Conservation (phyloP, 2,888 invertebrate genomes). For the Cerceris rybyensis region DNA sequence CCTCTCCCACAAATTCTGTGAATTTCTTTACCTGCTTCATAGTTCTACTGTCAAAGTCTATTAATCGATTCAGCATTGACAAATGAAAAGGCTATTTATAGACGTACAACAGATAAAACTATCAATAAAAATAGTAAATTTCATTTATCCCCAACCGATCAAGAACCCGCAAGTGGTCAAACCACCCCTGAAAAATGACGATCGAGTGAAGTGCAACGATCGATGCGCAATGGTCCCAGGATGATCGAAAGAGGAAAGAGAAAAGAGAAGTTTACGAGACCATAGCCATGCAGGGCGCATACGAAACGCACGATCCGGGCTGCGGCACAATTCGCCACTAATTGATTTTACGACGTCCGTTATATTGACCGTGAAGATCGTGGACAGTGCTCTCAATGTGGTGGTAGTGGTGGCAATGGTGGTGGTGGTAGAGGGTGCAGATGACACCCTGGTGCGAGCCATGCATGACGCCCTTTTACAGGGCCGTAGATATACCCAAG, state of each 20-base stretch:
- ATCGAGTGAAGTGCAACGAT: constrained; percentile 18
- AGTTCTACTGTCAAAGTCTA: no score
- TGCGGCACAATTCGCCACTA: constrained; percentile 74
- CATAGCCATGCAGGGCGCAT: constrained; percentile 15
- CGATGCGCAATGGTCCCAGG: constrained; percentile 13
- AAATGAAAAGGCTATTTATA: no score
- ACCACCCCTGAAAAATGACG: constrained; percentile 22
- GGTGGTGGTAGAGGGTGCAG: constrained; percentile 58
- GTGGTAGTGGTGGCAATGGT: constrained; percentile 37
- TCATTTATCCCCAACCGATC: constrained; percentile 3
- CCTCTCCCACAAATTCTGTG: no score
- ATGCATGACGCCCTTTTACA: constrained; percentile 76
- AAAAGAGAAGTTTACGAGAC: constrained; percentile 31
- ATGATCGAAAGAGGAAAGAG: constrained; percentile 33
- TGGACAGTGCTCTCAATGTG: constrained; percentile 22
- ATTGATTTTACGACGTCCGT: constrained; percentile 75
- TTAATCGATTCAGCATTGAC: no score
- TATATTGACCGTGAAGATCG: constrained; percentile 78
- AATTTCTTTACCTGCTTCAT: no score
- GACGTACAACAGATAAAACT: no score
- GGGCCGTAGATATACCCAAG: constrained; percentile 44
- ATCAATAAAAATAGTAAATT: background rate
- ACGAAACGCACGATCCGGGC: constrained; percentile 53
- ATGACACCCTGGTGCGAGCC: constrained; percentile 71
- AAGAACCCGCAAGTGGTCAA: background rate